Conservation (phyloP, 2,797 vertebrate genomes). For the Dromococcyx pavoninus region DNA sequence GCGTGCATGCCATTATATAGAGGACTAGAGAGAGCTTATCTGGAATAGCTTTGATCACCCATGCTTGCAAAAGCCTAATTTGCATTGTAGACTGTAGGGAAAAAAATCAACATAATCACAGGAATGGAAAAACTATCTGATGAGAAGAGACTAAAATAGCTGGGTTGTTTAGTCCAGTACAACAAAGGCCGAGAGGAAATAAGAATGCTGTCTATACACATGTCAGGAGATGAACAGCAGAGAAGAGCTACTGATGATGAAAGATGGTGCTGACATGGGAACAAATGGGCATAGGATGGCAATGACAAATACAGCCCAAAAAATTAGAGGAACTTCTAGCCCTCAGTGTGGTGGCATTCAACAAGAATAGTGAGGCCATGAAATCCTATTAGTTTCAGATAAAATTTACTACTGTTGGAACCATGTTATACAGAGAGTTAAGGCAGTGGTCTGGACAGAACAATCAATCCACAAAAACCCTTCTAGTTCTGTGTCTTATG, state of each 20-base stretch:
- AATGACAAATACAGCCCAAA: neutral
- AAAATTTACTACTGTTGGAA: neutral
- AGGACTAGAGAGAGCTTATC: conserved; percentile 35
- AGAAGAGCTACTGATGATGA: neutral
- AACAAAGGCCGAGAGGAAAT: neutral
- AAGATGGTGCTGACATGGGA: neutral
- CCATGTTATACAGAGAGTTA: neutral
- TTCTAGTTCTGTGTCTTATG: neutral
- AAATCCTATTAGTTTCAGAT: neutral
- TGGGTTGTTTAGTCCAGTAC: neutral
- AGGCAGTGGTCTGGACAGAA: neutral
- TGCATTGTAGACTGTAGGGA: conserved; percentile 29
- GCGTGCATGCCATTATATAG: conserved; percentile 19
- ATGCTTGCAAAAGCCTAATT: conserved; percentile 37
- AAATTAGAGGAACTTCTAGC: neutral
- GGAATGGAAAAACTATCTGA: conserved; percentile 18
- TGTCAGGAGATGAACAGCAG: neutral
- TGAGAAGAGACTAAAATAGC: neutral
- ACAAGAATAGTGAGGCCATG: neutral
- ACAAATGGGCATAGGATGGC: neutral
- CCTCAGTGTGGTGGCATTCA: neutral
- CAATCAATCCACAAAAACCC: neutral
- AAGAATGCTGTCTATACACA: neutral
- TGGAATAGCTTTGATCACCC: conserved; percentile 51
- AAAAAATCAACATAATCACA: conserved; percentile 11